These are phyloP conservation scores for Glareola pratincola DNA, from an alignment of 2,113 vertebrate genomes.

Conservation along the genomic window DNA sequence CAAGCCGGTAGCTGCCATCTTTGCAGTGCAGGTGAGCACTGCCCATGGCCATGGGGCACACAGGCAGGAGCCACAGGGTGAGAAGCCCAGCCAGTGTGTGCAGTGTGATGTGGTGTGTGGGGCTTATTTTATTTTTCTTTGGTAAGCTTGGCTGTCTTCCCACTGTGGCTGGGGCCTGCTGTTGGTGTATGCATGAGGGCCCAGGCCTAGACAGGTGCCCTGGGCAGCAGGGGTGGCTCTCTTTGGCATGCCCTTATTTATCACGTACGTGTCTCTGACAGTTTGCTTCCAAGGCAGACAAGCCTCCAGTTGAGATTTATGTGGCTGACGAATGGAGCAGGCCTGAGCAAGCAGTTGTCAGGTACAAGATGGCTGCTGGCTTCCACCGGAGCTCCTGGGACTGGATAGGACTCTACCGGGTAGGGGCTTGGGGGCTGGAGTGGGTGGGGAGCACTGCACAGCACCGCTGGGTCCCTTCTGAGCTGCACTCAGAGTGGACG, in stretches of 20 bases:
- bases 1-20: slow-evolving; percentile 92
- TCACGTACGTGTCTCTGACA: slow-evolving; percentile 26
- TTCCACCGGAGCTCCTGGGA: slow-evolving; percentile 96
- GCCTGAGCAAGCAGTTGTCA: slow-evolving; percentile 85
- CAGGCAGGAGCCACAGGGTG: not conserved
- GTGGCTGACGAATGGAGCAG: slow-evolving; percentile 89
- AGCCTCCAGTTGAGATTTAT: slow-evolving; percentile 84
- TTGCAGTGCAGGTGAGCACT: slow-evolving; percentile 85
- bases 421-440: slow-evolving; percentile 52
- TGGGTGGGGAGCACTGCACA: not conserved
- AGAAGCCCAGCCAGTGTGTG: not conserved
- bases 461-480: not conserved
- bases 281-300: slow-evolving; percentile 88
- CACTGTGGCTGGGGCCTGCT: not conserved
- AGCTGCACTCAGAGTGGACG: not conserved
- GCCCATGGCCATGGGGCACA: not conserved
- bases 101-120: accelerated
- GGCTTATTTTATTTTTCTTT: not conserved
- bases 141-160: not conserved
- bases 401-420: slow-evolving; percentile 97
- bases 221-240: not conserved
- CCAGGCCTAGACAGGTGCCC: not conserved
- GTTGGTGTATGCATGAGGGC: not conserved
- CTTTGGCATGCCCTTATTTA: not conserved
- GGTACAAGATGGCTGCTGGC: slow-evolving; percentile 78